phyloP scores from a whole-genome alignment of 2,113 vertebrate species.

The Microcebus griseorufus region DNA sequence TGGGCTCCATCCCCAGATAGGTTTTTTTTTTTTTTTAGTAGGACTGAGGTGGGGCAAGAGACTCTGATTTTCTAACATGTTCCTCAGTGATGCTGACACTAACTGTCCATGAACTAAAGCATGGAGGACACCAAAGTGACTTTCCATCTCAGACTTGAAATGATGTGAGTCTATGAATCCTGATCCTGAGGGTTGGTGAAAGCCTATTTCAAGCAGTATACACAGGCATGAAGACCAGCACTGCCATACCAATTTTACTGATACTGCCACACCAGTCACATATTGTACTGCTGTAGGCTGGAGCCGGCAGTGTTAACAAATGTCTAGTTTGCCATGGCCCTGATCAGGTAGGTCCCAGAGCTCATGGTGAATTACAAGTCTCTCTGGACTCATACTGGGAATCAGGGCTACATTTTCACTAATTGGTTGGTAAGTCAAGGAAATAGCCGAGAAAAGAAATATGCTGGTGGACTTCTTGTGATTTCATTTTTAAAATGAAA shows the following conservation, averaged over 20 bases:
- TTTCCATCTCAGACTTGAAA: neutral
- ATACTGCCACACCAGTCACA: neutral
- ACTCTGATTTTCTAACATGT: neutral
- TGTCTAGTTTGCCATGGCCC: fast-evolving
- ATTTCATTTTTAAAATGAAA: neutral
- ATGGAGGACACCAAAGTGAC: neutral
- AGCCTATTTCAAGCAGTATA: neutral
- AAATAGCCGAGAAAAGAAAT: neutral
- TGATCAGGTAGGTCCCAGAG: neutral
- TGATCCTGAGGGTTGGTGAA: neutral
- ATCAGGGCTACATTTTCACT: neutral
- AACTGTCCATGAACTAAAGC: neutral
- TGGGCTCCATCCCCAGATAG: neutral
- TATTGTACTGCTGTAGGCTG: neutral
- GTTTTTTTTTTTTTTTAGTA: neutral
- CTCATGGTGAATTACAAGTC: neutral
- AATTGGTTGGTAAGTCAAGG: neutral
- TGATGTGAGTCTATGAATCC: neutral
- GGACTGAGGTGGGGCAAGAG: neutral
- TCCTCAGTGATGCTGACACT: neutral
- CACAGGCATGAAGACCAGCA: too few species aligned
- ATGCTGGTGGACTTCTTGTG: neutral
- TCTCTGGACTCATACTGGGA: neutral
- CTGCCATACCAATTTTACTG: fast-evolving
- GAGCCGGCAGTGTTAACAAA: too few species aligned